Conservation (phyloP, 2,888 invertebrate species). For the Strigamia maritima region DNA sequence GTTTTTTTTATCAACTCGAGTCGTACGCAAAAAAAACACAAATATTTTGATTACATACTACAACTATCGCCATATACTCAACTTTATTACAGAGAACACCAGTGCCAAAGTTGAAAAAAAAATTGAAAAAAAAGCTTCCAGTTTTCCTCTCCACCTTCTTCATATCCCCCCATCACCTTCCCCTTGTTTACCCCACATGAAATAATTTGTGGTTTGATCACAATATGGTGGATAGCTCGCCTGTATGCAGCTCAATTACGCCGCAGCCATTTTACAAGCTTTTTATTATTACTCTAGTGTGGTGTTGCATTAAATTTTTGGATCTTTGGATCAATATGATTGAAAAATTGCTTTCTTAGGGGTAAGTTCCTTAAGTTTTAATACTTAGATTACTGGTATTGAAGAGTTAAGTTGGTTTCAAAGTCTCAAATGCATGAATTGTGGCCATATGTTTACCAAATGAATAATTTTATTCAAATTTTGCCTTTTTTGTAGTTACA, state of each 20-base stretch:
- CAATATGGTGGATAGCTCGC: slow-evolving; percentile 1
- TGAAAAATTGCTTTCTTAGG: neutral
- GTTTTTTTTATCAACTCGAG: neutral
- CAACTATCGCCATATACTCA: slow-evolving; percentile 10
- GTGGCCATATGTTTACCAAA: too few relatives aligned
- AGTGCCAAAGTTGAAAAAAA: neutral
- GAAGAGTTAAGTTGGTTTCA: too few relatives aligned
- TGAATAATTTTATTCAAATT: too few relatives aligned
- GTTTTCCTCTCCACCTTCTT: neutral
- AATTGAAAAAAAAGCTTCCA: neutral
- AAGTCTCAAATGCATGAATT: neutral
- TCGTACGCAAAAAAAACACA: neutral
- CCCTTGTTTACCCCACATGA: slow-evolving; percentile 4
- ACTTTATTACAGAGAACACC: slow-evolving; percentile 15
- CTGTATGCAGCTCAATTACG: neutral
- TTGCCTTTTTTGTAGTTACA: too few relatives aligned
- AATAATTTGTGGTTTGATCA: slow-evolving; percentile 18
- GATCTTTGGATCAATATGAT: neutral
- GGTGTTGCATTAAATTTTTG: neutral
- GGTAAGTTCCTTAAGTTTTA: neutral
- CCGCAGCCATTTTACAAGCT: neutral
- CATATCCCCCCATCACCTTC: slow-evolving; percentile 3
- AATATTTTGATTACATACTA: slow-evolving; percentile 18
- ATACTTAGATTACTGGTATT: too few relatives aligned
- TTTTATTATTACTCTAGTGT: neutral